These are phyloP conservation scores for Limenitis camilla DNA, from an alignment of 2,888 invertebrate genomes.

Conservation along the genomic window DNA sequence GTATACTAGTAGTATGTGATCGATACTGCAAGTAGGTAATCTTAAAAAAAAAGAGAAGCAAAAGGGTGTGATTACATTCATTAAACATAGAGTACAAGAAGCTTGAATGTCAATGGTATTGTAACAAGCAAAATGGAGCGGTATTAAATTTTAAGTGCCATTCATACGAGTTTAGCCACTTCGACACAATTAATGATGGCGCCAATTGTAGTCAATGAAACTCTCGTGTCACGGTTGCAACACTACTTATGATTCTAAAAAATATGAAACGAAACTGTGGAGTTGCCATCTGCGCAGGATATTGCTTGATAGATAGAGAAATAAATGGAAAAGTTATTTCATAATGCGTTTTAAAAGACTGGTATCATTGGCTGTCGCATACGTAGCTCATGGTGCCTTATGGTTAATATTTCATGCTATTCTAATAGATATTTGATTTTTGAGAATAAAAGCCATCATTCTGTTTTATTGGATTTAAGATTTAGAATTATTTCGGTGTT, in stretches of 20 bases:
- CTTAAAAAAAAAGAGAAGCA: background rate
- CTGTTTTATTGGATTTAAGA: no score
- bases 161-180: slow-evolving; percentile 47
- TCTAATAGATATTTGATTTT: no score
- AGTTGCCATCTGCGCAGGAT: background rate
- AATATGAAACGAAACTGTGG: slow-evolving; percentile 1
- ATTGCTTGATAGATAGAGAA: background rate
- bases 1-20: no score
- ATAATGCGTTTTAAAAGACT: no score
- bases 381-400: no score
- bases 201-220: slow-evolving; percentile 45
- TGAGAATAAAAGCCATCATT: no score
- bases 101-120: slow-evolving; percentile 33
- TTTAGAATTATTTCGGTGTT: no score
- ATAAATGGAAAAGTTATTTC: no score
- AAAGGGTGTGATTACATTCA: background rate
- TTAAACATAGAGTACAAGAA: background rate
- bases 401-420: no score
- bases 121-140: slow-evolving; percentile 31
- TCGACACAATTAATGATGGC: slow-evolving; percentile 55
- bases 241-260: background rate
- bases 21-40: no score
- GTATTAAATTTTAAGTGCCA: slow-evolving; percentile 48
- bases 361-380: no score
- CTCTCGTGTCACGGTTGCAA: slow-evolving; percentile 11